These are phyloP conservation scores for Oncorhynchus nerka DNA, from an alignment of 2,113 vertebrate species.

Conservation along the genomic window DNA sequence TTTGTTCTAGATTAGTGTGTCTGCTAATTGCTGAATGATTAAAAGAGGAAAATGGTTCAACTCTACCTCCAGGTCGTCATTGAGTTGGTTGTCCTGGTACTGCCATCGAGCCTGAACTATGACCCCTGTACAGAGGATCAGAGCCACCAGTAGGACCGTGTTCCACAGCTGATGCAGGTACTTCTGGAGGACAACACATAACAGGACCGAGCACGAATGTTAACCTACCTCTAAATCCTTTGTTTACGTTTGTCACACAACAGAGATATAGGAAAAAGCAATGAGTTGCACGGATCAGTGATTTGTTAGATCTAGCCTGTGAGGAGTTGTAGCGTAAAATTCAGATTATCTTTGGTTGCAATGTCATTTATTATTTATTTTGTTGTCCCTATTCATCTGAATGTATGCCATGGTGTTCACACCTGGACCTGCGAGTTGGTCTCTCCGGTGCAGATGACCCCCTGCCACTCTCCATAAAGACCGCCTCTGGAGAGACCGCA, in stretches of 20 bases:
- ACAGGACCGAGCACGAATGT: background rate
- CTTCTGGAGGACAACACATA: constrained; percentile 70
- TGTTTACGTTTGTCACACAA: background rate
- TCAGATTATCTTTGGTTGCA: background rate
- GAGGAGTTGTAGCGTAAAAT: background rate
- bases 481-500: constrained; percentile 89
- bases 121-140: constrained; percentile 88
- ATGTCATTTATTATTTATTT: background rate
- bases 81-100: constrained; percentile 69
- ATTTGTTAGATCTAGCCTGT: background rate
- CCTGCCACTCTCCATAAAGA: constrained; percentile 91
- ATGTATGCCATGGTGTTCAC: background rate
- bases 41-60: background rate
- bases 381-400: background rate
- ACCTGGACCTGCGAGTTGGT: constrained; percentile 93
- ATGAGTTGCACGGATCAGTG: background rate
- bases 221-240: background rate
- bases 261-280: background rate
- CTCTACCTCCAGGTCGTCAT: constrained; percentile 77
- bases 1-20: background rate
- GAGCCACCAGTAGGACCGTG: constrained; percentile 86
- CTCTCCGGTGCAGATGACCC: constrained; percentile 90
- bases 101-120: constrained; percentile 91
- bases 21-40: background rate
- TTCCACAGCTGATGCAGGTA: constrained; percentile 97